phyloP scores from a whole-genome alignment of 2,113 vertebrate species.

The Leptosomus discolor region DNA sequence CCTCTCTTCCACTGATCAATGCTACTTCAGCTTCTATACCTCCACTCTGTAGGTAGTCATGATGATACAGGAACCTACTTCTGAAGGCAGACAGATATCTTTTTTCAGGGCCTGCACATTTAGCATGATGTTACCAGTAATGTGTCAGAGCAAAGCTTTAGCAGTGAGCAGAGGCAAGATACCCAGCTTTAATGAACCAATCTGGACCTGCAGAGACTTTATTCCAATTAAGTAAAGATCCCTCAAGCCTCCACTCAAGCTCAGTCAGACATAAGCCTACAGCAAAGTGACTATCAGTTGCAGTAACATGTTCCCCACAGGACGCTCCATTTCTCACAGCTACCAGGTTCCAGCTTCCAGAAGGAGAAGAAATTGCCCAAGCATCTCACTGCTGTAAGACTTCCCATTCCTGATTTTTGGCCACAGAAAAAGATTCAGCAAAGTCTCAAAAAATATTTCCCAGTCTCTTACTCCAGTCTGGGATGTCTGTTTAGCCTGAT shows the following conservation, averaged over 20 bases:
- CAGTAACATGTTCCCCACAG: neutral
- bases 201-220: neutral
- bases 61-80: neutral
- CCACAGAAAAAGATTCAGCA: neutral
- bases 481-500: neutral
- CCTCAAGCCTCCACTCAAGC: neutral
- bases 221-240: neutral
- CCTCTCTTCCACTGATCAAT: neutral
- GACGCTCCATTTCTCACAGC: neutral
- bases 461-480: neutral
- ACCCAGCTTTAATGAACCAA: neutral
- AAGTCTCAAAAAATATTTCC: neutral
- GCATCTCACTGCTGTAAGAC: neutral
- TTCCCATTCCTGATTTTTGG: neutral
- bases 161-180: neutral
- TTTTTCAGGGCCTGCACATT: neutral
- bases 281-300: neutral
- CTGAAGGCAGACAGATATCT: neutral
- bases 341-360: neutral
- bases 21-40: neutral
- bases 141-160: neutral
- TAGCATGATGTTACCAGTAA: neutral
- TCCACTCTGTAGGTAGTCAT: neutral
- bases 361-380: neutral
- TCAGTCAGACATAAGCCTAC: neutral